phyloP scores from a whole-genome alignment of 2,888 invertebrate genomes.

The Anticlea derivata region DNA sequence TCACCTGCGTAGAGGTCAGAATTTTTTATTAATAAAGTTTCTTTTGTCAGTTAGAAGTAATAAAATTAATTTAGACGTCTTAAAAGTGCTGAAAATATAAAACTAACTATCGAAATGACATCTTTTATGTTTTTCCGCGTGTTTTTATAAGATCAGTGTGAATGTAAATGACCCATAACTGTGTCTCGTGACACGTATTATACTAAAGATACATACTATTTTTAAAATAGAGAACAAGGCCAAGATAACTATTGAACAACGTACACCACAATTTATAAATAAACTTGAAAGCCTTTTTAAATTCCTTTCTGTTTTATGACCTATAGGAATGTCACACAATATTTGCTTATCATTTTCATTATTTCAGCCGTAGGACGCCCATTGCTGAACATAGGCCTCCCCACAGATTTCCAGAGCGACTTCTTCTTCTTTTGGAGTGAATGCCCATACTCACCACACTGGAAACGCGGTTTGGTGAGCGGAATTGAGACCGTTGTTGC shows the following conservation, averaged over 20 bases:
- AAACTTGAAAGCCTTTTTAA: neutral
- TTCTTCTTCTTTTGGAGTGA: no score
- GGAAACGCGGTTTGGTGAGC: no score
- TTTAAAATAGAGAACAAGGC: slow-evolving; percentile 8
- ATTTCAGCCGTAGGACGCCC: no score
- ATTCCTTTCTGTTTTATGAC: neutral
- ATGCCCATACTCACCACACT: no score
- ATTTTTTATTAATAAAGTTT: slow-evolving; percentile 24
- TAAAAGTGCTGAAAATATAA: slow-evolving; percentile 17
- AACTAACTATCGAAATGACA: slow-evolving; percentile 17
- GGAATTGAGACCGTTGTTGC: no score
- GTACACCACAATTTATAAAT: neutral
- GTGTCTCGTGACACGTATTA: neutral
- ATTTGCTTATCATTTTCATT: no score
- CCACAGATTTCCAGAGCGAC: no score
- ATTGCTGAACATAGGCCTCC: no score
- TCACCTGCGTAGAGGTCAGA: slow-evolving; percentile 26
- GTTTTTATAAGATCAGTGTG: slow-evolving; percentile 11
- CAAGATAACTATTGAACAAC: neutral
- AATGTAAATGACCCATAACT: slow-evolving; percentile 12
- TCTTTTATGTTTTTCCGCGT: slow-evolving; percentile 19
- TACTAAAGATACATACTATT: neutral
- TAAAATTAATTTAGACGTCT: slow-evolving; percentile 26
- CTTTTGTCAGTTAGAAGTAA: slow-evolving; percentile 26
- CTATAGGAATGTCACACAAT: no score